phyloP scores from a whole-genome alignment of 2,888 invertebrate genomes.

The Oscheius sp. region DNA sequence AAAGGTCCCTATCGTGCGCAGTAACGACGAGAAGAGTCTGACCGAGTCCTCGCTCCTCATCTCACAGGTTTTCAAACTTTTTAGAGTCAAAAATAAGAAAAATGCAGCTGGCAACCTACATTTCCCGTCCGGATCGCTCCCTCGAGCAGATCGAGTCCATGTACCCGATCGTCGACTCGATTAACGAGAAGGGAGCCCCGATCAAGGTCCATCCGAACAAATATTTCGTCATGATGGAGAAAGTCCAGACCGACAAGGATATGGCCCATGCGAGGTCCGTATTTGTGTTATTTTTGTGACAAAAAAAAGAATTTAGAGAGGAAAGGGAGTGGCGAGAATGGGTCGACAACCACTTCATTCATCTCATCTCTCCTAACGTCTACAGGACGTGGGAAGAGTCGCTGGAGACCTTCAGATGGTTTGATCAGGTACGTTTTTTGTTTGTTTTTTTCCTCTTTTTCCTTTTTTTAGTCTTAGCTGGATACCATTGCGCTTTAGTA shows the following conservation, averaged over 20 bases:
- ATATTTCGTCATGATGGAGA: constrained; percentile 69
- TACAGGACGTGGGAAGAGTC: constrained; percentile 89
- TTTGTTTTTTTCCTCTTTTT: too few relatives aligned
- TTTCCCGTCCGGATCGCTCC: constrained; percentile 76
- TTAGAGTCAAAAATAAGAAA: background rate
- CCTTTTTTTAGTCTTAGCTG: background rate
- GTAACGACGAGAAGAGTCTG: constrained; percentile 79
- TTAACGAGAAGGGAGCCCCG: constrained; percentile 72
- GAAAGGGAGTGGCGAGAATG: constrained; percentile 95
- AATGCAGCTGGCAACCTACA: constrained; percentile 82
- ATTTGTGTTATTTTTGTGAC: background rate
- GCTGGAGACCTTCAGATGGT: constrained; percentile 91
- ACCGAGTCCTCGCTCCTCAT: constrained; percentile 94
- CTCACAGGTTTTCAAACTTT: constrained; percentile 76
- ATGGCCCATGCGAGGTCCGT: constrained; percentile 52
- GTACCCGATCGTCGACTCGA: constrained; percentile 80
- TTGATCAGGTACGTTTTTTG: constrained; percentile 79
- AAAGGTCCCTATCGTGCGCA: constrained; percentile 81
- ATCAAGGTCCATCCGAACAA: constrained; percentile 63
- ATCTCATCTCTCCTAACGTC: constrained; percentile 94
- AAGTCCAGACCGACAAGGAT: constrained; percentile 43
- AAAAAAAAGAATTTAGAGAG: constrained; percentile 74
- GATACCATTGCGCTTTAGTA: background rate
- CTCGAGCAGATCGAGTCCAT: constrained; percentile 84
- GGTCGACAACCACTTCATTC: constrained; percentile 91